Conservation (phyloP, 2,113 vertebrate species). For the Seriola quinqueradiata region DNA sequence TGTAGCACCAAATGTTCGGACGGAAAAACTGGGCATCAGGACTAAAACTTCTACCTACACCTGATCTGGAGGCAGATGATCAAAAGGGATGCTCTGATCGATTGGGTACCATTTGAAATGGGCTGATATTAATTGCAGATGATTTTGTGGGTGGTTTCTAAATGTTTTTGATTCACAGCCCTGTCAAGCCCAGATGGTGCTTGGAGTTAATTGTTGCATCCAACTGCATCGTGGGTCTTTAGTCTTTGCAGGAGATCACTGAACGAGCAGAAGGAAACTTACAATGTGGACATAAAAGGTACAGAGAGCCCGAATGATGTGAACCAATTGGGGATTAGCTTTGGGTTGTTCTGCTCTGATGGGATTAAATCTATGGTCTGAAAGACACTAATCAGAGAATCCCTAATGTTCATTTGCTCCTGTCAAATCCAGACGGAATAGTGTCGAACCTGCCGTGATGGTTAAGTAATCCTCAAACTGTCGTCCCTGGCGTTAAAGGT, state of each 20-base stretch:
- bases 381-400: neutral
- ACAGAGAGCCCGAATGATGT: neutral
- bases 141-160: neutral
- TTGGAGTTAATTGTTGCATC: too few relatives aligned
- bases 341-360: neutral
- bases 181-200: too few relatives aligned
- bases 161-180: too few relatives aligned
- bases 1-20: slow-evolving; percentile 57
- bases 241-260: neutral
- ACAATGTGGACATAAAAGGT: neutral
- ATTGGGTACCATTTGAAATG: neutral
- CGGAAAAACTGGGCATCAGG: slow-evolving; percentile 22
- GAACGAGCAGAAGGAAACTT: neutral
- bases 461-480: slow-evolving; percentile 2
- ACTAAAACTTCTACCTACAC: neutral
- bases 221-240: too few relatives aligned
- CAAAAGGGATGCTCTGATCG: neutral
- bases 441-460: neutral
- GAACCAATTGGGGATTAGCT: neutral
- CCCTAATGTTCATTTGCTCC: neutral
- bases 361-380: too few relatives aligned
- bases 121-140: neutral
- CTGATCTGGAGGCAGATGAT: neutral
- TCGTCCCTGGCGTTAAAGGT: neutral
- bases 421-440: neutral